phyloP scores from a whole-genome alignment of 2,888 invertebrate genomes.

The Mantis religiosa region DNA sequence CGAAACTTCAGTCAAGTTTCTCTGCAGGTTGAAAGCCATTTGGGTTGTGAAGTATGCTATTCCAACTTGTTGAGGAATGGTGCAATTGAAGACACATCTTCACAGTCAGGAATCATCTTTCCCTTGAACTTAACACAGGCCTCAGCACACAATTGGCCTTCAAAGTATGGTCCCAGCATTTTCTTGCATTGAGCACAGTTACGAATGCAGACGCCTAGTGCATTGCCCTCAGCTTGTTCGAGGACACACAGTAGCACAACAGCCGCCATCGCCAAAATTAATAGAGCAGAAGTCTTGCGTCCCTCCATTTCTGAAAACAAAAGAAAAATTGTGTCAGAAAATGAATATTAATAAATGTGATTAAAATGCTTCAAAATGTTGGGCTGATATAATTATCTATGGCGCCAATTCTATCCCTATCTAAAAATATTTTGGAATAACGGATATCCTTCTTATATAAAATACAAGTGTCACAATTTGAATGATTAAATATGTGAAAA shows the following conservation, averaged over 20 bases:
- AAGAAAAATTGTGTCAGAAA: neutral
- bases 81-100: conserved; percentile 73
- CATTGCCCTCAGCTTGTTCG: neutral
- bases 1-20: too few species aligned
- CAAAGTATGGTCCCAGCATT: conserved; percentile 82
- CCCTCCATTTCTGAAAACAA: neutral
- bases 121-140: conserved; percentile 79
- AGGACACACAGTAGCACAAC: neutral
- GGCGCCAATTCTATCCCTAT: too few species aligned
- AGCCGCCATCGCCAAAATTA: neutral
- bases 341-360: too few species aligned
- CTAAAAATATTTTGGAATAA: too few species aligned
- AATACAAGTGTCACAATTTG: too few species aligned
- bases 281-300: neutral
- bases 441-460: too few species aligned
- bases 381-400: too few species aligned
- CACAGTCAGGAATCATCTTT: conserved; percentile 80
- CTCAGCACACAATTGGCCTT: conserved; percentile 80
- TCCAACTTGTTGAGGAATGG: conserved; percentile 67
- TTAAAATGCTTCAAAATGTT: too few species aligned
- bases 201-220: conserved; percentile 65
- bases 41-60: conserved; percentile 33
- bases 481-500: too few species aligned
- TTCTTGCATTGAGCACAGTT: conserved; percentile 89
- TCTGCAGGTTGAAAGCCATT: too few species aligned